Base-by-base conservation (phyloP, 2,888 invertebrate species). In the Drosophila neotestacea region DNA sequence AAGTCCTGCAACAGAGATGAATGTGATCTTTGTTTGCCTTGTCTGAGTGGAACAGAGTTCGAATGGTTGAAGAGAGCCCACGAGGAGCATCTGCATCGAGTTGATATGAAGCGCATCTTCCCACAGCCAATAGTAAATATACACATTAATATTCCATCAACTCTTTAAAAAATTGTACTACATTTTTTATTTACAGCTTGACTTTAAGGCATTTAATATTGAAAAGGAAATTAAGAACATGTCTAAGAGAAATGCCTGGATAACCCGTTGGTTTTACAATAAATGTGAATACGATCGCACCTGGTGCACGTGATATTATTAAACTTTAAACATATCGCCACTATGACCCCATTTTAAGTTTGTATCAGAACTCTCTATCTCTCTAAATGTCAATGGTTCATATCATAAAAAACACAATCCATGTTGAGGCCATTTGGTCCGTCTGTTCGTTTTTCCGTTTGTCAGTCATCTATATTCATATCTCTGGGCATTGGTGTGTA, bases 201-300 rank as follows among this genome's bases (percentile, higher is more conserved):
- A 90, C 62, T 67, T 74, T 16, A 46, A 61, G 9, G 68, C 54
- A 3, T 91, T 93, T 27, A 89, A 93, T 69, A 66, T 91, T 52
- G 81, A 90, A 16, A 91, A 92, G 74, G 87, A 93, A 77, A 85
- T 94, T 13, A 93, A 94, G 59, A 92, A 94, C 32, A 93, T 96
- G 68, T 94, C 95, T 5, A 91, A 94, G 46, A 94, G 93, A 73
- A 98, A 98, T 92, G 94, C 95, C 90, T 93, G 97, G 70, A 95
- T 97, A 91, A 94, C 95, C 54, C 92, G 95, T 69, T 99, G 98
- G 98, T 98, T 96, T 92, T 94, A 96, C 92, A 97, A 96, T 52
- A 98, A 98, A 93, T 99, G 98, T 91, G 93, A 95, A 76, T 93
- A 94, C 69, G 97, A 98, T 88, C 78, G 92, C 4, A 94, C 95